These are phyloP conservation scores for Camarhynchus parvulus DNA, from an alignment of 2,113 vertebrate species.

Conservation along the genomic window DNA sequence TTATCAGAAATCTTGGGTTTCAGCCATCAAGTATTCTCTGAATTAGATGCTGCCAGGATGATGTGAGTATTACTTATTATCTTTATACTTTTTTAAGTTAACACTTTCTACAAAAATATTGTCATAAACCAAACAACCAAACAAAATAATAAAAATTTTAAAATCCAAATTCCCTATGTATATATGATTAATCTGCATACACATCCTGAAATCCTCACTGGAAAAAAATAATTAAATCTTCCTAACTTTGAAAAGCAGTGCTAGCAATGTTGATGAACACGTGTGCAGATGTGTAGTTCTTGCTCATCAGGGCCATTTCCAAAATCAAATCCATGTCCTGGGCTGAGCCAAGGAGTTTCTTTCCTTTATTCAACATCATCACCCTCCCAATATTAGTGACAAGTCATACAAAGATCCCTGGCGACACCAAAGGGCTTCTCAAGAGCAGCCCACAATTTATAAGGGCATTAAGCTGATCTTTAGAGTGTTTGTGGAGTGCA, in stretches of 20 bases:
- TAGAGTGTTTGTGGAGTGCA: neutral
- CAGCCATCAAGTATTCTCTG: neutral
- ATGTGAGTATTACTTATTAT: neutral
- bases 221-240: neutral
- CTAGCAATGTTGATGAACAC: neutral
- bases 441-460: neutral
- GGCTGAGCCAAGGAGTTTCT: neutral
- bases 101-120: neutral
- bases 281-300: neutral
- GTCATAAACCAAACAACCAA: neutral
- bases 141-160: neutral
- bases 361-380: neutral
- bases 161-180: rapidly evolving
- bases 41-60: neutral
- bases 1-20: neutral
- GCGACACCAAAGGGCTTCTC: neutral
- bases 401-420: neutral
- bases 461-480: neutral
- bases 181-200: neutral
- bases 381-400: neutral
- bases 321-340: neutral
- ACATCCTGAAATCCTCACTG: neutral
- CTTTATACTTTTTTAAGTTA: neutral
- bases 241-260: neutral
- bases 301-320: neutral